Percentiles rank a stretch among this genome's conserved stretches.
These are phyloP conservation scores for Haliclona indistincta DNA, from an alignment of 37 sponge, comb jelly and placozoan genomes.

Conservation along the genomic window DNA sequence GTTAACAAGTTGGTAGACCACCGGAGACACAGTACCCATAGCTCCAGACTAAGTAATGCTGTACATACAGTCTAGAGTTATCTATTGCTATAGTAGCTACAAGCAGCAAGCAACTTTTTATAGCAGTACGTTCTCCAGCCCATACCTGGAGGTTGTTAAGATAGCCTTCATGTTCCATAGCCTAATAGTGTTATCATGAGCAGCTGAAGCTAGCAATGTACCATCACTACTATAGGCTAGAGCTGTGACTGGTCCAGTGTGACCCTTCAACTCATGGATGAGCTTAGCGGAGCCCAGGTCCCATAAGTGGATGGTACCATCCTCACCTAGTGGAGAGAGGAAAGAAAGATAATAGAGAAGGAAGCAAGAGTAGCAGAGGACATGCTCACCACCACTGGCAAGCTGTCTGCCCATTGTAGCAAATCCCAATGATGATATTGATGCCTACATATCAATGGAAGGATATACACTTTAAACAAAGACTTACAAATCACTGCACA, in stretches of 20 bases:
- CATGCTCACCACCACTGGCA: constrained; percentile 46
- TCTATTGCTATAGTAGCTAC: too few relatives aligned
- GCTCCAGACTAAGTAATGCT: too few relatives aligned
- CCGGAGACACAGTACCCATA: too few relatives aligned
- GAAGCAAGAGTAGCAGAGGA: constrained; percentile 1
- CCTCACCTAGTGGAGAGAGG: constrained; percentile 34
- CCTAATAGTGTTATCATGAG: constrained; percentile 34
- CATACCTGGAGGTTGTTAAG: too few relatives aligned
- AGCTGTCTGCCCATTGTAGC: constrained; percentile 66
- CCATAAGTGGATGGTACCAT: constrained; percentile 59
- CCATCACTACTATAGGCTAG: constrained; percentile 57
- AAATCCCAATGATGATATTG: constrained; percentile 45
- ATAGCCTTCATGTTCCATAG: constrained; percentile 37
- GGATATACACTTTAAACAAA: neutral
- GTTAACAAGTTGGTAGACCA: too few relatives aligned
- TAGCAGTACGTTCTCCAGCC: too few relatives aligned
- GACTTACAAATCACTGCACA: too few relatives aligned
- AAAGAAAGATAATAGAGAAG: neutral
- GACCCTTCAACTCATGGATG: constrained; percentile 33
- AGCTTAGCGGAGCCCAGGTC: constrained; percentile 41
- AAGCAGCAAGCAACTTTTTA: too few relatives aligned
- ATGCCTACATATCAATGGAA: constrained; percentile 19
- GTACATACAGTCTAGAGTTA: too few relatives aligned
- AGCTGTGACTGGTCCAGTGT: constrained; percentile 25
- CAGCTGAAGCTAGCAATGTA: constrained; percentile 46